Conservation (phyloP, 2,888 invertebrate genomes). For the Microplitis manilae region DNA sequence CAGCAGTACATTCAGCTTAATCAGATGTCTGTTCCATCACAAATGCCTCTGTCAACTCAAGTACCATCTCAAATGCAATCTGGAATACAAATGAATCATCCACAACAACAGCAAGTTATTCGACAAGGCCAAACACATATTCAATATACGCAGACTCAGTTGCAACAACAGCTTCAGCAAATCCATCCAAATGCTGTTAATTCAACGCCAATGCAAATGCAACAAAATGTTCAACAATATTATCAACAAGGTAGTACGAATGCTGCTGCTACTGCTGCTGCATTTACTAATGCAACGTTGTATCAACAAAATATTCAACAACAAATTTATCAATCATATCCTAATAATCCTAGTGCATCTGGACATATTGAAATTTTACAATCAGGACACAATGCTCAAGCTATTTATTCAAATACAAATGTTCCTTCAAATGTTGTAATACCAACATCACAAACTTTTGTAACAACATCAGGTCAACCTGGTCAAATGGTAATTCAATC, state of each 20-base stretch:
- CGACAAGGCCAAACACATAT: constrained; percentile 47
- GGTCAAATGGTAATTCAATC: constrained; percentile 55
- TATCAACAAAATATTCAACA: constrained; percentile 48
- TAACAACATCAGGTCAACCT: constrained; percentile 54
- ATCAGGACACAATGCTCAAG: constrained; percentile 39
- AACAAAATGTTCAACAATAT: constrained; percentile 53
- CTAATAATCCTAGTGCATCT: constrained; percentile 23
- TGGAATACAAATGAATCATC: constrained; percentile 58
- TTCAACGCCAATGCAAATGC: constrained; percentile 61
- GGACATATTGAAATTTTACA: constrained; percentile 39
- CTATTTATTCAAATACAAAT: constrained; percentile 50
- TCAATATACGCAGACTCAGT: constrained; percentile 57
- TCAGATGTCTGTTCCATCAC: constrained; percentile 74
- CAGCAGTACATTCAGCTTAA: constrained; percentile 73
- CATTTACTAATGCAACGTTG: constrained; percentile 38
- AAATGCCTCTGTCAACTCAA: constrained; percentile 67
- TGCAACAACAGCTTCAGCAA: constrained; percentile 66
- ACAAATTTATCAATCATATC: constrained; percentile 48
- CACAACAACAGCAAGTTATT: constrained; percentile 54
- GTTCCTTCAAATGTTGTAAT: background rate
- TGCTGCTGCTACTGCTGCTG: constrained; percentile 23
- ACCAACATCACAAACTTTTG: constrained; percentile 40
- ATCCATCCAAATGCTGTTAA: constrained; percentile 63
- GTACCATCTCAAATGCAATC: constrained; percentile 56
- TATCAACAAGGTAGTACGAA: constrained; percentile 47